Conservation (phyloP, 2,797 vertebrate species). For the Gouania willdenowi region DNA sequence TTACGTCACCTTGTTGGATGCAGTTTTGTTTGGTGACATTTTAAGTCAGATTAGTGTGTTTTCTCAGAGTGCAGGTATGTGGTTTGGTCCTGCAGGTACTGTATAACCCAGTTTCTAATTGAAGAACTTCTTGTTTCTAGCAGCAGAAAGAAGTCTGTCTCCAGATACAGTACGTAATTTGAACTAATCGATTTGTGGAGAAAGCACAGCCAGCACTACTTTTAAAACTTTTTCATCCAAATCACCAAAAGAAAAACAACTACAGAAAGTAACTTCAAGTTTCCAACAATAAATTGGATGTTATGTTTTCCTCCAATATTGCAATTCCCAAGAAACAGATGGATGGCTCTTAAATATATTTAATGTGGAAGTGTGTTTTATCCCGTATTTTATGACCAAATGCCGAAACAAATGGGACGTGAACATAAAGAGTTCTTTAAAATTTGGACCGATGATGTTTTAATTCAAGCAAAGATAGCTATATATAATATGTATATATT, state of each 20-base stretch:
- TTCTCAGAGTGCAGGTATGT: slow-evolving; percentile 16
- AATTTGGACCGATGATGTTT: too few species aligned
- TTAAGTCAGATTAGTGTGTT: slow-evolving; percentile 18
- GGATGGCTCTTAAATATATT: too few species aligned
- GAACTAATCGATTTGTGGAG: slow-evolving; percentile 63
- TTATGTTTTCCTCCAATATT: too few species aligned
- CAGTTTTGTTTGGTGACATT: slow-evolving; percentile 16
- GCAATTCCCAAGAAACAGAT: too few species aligned
- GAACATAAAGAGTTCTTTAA: too few species aligned
- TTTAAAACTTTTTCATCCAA: slow-evolving; percentile 2
- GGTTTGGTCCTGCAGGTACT: slow-evolving; percentile 60
- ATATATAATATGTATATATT: too few species aligned
- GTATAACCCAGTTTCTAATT: slow-evolving; percentile 66
- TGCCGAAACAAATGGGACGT: too few species aligned
- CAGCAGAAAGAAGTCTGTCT: slow-evolving; percentile 56
- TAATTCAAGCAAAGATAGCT: too few species aligned
- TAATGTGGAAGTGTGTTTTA: too few species aligned
- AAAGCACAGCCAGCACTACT: slow-evolving; percentile 29
- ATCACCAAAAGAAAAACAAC: slow-evolving; percentile 1
- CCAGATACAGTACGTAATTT: slow-evolving; percentile 58
- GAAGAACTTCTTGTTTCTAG: slow-evolving; percentile 61
- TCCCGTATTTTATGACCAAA: too few species aligned
- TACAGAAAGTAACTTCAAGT: not conserved
- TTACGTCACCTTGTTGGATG: slow-evolving; percentile 36
- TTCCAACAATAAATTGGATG: too few species aligned